Evolutionary conservation across 2,113 vertebrate genomes (phyloP).

Genomic region (Mesoclemmys tuberculata): DNA sequence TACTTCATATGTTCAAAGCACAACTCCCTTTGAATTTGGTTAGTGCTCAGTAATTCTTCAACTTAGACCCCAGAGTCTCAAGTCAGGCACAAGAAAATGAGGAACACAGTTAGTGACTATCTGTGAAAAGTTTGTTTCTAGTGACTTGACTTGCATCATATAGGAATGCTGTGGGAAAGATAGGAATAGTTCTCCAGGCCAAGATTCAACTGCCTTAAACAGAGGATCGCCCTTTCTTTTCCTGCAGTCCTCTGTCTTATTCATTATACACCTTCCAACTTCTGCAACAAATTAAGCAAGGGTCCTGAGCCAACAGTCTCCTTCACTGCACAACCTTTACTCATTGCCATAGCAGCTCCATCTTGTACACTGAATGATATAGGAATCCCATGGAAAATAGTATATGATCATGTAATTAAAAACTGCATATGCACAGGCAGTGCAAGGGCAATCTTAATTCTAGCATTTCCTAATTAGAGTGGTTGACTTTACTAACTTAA

Average conservation of each 20-base stretch:
- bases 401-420: not conserved
- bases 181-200: not conserved
- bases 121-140: not conserved
- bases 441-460: not conserved
- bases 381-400: not conserved
- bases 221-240: not conserved
- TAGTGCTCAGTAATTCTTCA: not conserved
- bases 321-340: not conserved
- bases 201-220: not conserved
- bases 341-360: not conserved
- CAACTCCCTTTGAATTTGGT: not conserved
- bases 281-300: not conserved
- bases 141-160: not conserved
- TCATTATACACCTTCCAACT: not conserved
- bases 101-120: not conserved
- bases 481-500: not conserved
- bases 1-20: not conserved
- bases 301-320: not conserved
- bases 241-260: not conserved
- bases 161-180: not conserved
- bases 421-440: not conserved
- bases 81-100: not conserved
- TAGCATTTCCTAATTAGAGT: not conserved
- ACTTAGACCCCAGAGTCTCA: not conserved
- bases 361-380: not conserved